These are phyloP conservation scores for Nilaparvata lugens DNA, from an alignment of 1,140 invertebrate genomes.

Conservation along the genomic window DNA sequence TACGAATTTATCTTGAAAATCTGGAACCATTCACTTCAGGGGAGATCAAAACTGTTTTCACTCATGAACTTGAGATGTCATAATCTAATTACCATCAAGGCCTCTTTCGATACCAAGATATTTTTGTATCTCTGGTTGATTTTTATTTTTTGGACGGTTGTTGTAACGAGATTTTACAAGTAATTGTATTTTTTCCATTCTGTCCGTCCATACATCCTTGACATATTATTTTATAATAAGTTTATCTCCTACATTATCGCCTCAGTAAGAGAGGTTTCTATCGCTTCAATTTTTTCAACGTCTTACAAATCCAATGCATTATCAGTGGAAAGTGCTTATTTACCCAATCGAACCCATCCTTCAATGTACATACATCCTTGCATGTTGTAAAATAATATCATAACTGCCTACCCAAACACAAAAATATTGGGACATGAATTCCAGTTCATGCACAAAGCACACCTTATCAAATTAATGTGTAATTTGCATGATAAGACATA, in stretches of 20 bases:
- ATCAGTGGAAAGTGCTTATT: not conserved
- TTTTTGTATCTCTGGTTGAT: not conserved
- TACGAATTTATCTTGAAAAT: not conserved
- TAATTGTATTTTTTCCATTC: not conserved
- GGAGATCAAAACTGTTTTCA: not conserved
- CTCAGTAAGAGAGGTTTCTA: not conserved
- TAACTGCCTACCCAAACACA: too few relatives aligned
- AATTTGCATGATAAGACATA: too few relatives aligned
- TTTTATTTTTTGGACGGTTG: not conserved
- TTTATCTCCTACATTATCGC: too few relatives aligned
- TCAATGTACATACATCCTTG: not conserved
- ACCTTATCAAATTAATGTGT: too few relatives aligned
- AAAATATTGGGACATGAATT: too few relatives aligned
- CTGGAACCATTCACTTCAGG: not conserved
- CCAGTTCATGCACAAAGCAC: too few relatives aligned
- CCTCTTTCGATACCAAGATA: too few relatives aligned
- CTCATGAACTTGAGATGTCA: not conserved
- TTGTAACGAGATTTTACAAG: conserved; percentile 15
- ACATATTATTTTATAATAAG: not conserved
- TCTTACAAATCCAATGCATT: not conserved
- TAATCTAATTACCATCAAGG: too few relatives aligned
- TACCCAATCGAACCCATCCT: not conserved
- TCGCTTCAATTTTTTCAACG: not conserved
- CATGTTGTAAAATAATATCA: not conserved
- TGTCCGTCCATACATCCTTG: conserved; percentile 6